These are phyloP conservation scores for Noctuana brunneofusca DNA, from an alignment of 2,888 invertebrate genomes.

Conservation along the genomic window DNA sequence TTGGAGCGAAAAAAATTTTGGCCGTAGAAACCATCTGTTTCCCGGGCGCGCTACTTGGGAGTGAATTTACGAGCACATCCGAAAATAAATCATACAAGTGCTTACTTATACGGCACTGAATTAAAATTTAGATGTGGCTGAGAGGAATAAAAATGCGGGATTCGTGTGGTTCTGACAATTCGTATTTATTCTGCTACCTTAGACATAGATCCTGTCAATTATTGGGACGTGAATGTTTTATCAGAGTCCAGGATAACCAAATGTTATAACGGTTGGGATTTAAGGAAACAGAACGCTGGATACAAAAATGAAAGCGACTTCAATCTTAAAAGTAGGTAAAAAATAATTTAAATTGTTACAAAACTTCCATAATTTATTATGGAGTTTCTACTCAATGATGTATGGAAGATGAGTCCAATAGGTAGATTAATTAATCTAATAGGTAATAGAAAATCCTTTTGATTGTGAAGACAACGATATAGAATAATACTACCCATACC, in stretches of 20 bases:
- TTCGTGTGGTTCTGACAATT: background rate
- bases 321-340: too few species aligned
- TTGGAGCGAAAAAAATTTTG: slow-evolving; percentile 44
- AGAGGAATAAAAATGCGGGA: slow-evolving; percentile 13
- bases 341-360: too few species aligned
- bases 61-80: slow-evolving; percentile 54
- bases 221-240: background rate
- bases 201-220: background rate
- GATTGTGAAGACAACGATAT: too few species aligned
- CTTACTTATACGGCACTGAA: slow-evolving; percentile 32
- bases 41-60: slow-evolving; percentile 40
- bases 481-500: too few species aligned
- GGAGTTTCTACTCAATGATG: too few species aligned
- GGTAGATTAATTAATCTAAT: too few species aligned
- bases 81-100: slow-evolving; percentile 58
- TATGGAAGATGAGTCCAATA: too few species aligned
- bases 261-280: background rate
- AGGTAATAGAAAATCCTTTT: too few species aligned
- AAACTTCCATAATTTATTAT: too few species aligned
- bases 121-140: slow-evolving; percentile 26
- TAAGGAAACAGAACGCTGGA: background rate
- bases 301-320: too few species aligned
- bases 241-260: background rate
- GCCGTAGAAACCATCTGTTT: slow-evolving; percentile 56
- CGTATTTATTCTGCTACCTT: background rate